Evolutionary conservation across 2,888 invertebrate species (phyloP).

Genomic region (Pardosa pseudoannulata): DNA sequence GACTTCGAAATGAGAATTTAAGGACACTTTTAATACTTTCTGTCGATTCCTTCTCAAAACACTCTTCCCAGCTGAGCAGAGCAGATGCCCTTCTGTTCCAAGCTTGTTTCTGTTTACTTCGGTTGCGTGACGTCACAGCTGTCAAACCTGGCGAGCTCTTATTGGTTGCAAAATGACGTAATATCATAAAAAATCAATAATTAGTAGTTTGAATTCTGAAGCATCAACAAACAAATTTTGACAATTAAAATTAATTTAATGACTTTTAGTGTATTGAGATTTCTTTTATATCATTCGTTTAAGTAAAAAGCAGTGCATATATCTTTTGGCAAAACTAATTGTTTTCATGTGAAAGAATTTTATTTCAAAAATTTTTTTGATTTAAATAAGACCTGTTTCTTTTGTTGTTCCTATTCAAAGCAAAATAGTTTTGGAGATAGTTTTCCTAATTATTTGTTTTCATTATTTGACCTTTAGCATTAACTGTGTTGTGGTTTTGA

Average conservation of each 20-base stretch:
- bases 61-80: constrained; percentile 52
- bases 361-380: no score
- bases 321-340: no score
- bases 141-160: constrained; percentile 68
- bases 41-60: constrained; percentile 25
- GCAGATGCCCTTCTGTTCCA: constrained; percentile 56
- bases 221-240: no score
- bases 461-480: not conserved
- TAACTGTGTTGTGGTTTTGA: constrained; percentile 9
- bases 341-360: no score
- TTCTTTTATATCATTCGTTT: no score
- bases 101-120: constrained; percentile 66
- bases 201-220: no score
- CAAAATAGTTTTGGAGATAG: no score
- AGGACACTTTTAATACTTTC: constrained; percentile 27
- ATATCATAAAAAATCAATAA: not conserved
- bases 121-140: constrained; percentile 56
- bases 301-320: no score
- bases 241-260: no score
- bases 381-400: no score
- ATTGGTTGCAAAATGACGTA: constrained; percentile 44
- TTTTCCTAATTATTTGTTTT: not conserved
- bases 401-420: no score
- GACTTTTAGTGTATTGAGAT: no score
- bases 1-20: not conserved